Percentiles rank a stretch among this genome's conserved stretches.
Conservation (phyloP, 2,888 invertebrate genomes). For the Lithophane leautieri region DNA sequence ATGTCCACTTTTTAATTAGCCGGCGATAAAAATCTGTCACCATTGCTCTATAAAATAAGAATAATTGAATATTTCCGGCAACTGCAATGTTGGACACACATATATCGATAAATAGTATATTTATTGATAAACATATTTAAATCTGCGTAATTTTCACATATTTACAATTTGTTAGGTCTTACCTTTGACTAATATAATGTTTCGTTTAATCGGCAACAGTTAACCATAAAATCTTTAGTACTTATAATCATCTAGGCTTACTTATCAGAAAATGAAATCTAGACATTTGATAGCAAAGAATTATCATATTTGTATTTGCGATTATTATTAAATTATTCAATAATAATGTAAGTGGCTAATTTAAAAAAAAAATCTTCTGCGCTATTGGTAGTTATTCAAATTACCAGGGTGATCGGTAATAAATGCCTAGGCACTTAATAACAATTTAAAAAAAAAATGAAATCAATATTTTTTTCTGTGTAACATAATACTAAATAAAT, state of each 20-base stretch:
- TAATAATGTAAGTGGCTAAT: not conserved
- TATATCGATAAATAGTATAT: not conserved
- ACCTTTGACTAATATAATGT: not conserved
- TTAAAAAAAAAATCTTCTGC: too few relatives aligned
- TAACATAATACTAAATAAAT: not conserved
- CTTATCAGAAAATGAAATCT: constrained; percentile 22
- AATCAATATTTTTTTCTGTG: not conserved
- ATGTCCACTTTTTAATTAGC: constrained; percentile 59
- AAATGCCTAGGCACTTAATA: not conserved
- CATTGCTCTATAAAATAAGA: constrained; percentile 51
- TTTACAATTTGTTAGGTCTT: not conserved
- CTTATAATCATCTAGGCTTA: not conserved
- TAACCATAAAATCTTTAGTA: not conserved
- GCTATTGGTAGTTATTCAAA: not conserved
- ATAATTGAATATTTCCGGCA: constrained; percentile 43
- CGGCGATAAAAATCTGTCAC: constrained; percentile 53
- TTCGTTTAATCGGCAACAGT: not conserved
- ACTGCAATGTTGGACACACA: constrained; percentile 21
- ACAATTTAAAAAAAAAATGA: too few relatives aligned
- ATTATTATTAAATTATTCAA: constrained; percentile 16
- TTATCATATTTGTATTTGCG: not conserved
- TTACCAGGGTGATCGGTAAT: not conserved
- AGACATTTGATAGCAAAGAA: constrained; percentile 14
- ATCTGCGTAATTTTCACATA: not conserved
- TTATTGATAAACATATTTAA: not conserved